A percentile compares a stretch with the other conserved stretches of the same genome.
phyloP scores from a whole-genome alignment of 2,113 vertebrate species.

The Dipodomys stephensi region DNA sequence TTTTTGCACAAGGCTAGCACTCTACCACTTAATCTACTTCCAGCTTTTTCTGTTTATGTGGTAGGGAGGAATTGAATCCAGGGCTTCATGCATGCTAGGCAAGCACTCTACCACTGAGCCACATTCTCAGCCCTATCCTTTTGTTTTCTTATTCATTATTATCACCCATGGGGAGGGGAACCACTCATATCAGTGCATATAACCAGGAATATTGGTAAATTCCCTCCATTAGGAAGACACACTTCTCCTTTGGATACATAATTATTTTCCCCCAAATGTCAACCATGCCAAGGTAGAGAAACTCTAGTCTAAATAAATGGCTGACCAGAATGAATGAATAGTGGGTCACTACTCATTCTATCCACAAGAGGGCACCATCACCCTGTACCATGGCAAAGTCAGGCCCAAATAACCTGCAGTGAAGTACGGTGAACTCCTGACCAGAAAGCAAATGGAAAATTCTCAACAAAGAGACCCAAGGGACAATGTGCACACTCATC shows the following conservation, averaged over 20 bases:
- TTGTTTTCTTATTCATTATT: background rate
- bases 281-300: background rate
- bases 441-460: background rate
- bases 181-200: background rate
- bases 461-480: background rate
- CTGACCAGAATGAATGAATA: background rate
- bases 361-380: slow-evolving; percentile 60
- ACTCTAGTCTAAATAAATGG: background rate
- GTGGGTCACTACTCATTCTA: background rate
- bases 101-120: too few relatives aligned
- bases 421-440: background rate
- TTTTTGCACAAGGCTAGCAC: too few relatives aligned
- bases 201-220: background rate
- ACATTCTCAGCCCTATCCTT: too few relatives aligned
- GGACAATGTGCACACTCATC: background rate
- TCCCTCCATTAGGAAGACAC: background rate
- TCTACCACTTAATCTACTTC: too few relatives aligned
- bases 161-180: background rate
- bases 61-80: too few relatives aligned
- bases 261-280: background rate
- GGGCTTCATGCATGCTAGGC: too few relatives aligned
- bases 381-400: background rate
- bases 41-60: too few relatives aligned
- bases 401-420: background rate
- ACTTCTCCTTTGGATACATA: background rate